Evolutionary conservation across 2,888 invertebrate genomes (phyloP).

Genomic region (Amiota minor): DNA sequence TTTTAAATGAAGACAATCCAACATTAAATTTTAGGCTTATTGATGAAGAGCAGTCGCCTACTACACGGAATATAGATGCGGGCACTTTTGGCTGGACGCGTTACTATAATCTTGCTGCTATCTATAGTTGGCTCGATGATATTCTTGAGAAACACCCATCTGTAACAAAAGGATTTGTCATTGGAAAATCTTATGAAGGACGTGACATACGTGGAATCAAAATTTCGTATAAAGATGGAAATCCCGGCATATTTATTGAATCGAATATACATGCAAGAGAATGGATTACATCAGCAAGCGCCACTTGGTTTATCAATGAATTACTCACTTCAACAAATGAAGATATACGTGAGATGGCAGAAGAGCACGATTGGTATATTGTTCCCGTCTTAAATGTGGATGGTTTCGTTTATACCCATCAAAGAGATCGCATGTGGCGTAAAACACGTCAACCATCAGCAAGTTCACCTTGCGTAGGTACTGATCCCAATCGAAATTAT

Average conservation of each 20-base stretch:
- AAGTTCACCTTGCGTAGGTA: constrained; percentile 61
- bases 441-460: constrained; percentile 76
- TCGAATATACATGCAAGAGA: constrained; percentile 79
- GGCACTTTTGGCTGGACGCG: constrained; percentile 75
- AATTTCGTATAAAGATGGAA: constrained; percentile 67
- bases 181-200: constrained; percentile 77
- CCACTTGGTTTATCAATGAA: constrained; percentile 81
- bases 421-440: constrained; percentile 78
- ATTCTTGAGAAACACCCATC: constrained; percentile 74
- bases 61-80: constrained; percentile 29
- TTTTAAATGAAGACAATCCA: background rate
- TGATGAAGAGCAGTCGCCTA: constrained; percentile 65
- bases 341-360: constrained; percentile 76
- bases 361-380: constrained; percentile 82
- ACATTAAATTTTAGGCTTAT: constrained; percentile 70
- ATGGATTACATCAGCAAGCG: constrained; percentile 82
- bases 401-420: constrained; percentile 80
- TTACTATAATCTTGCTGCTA: constrained; percentile 77
- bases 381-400: constrained; percentile 83
- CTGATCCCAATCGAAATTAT: constrained; percentile 67
- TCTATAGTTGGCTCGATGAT: constrained; percentile 76
- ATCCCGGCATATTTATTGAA: constrained; percentile 78
- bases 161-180: constrained; percentile 74
- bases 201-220: constrained; percentile 76
- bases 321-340: constrained; percentile 77